Conservation (phyloP, 2,888 invertebrate species). For the Thera britannica region DNA sequence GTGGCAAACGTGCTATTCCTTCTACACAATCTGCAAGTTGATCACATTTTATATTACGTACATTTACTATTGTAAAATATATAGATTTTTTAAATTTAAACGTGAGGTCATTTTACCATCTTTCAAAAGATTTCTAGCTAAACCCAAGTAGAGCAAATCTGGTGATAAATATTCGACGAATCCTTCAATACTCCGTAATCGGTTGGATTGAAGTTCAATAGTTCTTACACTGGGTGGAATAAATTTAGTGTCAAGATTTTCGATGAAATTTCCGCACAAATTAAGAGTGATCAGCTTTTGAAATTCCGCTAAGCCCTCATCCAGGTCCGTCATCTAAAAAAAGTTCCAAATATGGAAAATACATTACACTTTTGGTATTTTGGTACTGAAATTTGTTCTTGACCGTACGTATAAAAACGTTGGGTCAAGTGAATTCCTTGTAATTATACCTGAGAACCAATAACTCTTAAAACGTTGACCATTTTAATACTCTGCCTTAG, state of each 20-base stretch:
- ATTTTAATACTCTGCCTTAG: conserved; percentile 59
- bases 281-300: conserved; percentile 70
- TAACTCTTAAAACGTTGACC: conserved; percentile 62
- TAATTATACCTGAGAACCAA: conserved; percentile 58
- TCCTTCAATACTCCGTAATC: conserved; percentile 60
- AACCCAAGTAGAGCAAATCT: conserved; percentile 77
- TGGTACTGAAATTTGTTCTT: neutral
- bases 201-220: conserved; percentile 81
- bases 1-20: conserved; percentile 55
- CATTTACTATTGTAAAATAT: neutral
- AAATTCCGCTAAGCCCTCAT: conserved; percentile 65
- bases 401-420: neutral
- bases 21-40: conserved; percentile 50
- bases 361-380: too few species aligned
- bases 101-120: conserved; percentile 14
- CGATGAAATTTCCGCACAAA: conserved; percentile 72
- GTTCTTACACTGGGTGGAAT: conserved; percentile 70
- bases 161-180: conserved; percentile 66
- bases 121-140: conserved; percentile 76
- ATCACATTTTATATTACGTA: neutral
- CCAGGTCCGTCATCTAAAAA: conserved; percentile 79
- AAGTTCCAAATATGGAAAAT: neutral
- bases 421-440: neutral
- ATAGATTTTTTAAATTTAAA: neutral
- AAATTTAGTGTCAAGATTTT: conserved; percentile 57